Percentiles rank a stretch among this genome's conserved stretches.
Conservation (phyloP, 2,888 invertebrate species). For the Hermaeophaga mercurialis region DNA sequence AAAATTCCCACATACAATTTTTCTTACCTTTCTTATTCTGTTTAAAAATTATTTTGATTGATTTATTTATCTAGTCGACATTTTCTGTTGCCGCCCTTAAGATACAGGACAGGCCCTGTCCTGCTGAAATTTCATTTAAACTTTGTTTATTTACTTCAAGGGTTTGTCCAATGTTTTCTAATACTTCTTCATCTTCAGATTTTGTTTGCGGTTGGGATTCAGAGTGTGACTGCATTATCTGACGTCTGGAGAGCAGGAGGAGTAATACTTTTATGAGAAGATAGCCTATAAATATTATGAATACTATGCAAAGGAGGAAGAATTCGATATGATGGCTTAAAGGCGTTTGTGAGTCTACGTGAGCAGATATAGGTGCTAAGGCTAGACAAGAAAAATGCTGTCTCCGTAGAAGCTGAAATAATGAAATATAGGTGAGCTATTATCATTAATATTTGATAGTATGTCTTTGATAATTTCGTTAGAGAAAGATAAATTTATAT, state of each 20-base stretch:
- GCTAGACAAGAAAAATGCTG: not conserved
- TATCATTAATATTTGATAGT: not conserved
- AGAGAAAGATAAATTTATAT: no score
- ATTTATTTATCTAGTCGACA: no score
- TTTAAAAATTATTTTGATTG: no score
- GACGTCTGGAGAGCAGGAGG: not conserved
- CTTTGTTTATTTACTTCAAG: no score
- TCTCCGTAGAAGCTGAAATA: not conserved
- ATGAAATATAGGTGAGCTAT: not conserved
- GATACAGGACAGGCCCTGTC: no score
- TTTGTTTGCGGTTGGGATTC: not conserved
- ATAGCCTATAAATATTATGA: not conserved
- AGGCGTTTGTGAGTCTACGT: not conserved
- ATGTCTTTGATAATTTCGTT: not conserved
- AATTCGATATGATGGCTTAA: not conserved
- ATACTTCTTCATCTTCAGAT: no score
- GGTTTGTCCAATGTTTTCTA: no score
- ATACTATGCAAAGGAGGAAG: not conserved
- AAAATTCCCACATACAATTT: no score
- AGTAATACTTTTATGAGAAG: not conserved
- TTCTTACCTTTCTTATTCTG: no score
- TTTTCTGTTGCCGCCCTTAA: no score
- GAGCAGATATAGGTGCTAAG: not conserved
- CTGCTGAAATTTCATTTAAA: no score
- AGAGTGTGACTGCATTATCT: not conserved